These are phyloP conservation scores for Zelostemma sp. DNA, from an alignment of 1,140 invertebrate genomes.

Conservation along the genomic window DNA sequence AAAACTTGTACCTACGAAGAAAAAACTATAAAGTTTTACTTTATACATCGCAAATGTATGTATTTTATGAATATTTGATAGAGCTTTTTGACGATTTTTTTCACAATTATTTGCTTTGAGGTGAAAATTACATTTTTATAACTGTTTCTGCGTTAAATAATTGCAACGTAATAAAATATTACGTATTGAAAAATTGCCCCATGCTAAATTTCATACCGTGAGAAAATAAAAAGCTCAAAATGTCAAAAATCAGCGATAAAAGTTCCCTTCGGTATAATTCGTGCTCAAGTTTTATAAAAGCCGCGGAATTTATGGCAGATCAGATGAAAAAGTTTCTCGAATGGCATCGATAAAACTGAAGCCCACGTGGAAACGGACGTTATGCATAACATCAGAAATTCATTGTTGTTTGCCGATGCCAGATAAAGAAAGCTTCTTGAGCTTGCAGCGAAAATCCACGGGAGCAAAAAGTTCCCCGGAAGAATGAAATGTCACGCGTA, in stretches of 20 bases:
- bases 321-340: constrained; percentile 2
- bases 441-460: constrained; percentile 13
- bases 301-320: constrained; percentile 1
- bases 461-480: constrained; percentile 13
- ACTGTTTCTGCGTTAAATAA: too few species aligned
- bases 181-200: too few species aligned
- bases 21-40: too few species aligned
- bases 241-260: not conserved
- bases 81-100: too few species aligned
- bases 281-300: not conserved
- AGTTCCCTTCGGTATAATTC: not conserved
- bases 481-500: constrained; percentile 21
- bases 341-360: not conserved
- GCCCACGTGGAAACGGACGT: not conserved
- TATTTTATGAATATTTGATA: too few species aligned
- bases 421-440: constrained; percentile 28
- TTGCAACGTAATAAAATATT: too few species aligned
- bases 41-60: too few species aligned
- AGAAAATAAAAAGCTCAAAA: too few species aligned
- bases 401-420: constrained; percentile 13
- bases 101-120: too few species aligned
- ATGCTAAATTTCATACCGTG: too few species aligned
- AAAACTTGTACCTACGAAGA: too few species aligned
- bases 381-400: constrained; percentile 7
- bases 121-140: too few species aligned